phyloP scores from a whole-genome alignment of 2,797 vertebrate species.

The Hippocampus kuda region DNA sequence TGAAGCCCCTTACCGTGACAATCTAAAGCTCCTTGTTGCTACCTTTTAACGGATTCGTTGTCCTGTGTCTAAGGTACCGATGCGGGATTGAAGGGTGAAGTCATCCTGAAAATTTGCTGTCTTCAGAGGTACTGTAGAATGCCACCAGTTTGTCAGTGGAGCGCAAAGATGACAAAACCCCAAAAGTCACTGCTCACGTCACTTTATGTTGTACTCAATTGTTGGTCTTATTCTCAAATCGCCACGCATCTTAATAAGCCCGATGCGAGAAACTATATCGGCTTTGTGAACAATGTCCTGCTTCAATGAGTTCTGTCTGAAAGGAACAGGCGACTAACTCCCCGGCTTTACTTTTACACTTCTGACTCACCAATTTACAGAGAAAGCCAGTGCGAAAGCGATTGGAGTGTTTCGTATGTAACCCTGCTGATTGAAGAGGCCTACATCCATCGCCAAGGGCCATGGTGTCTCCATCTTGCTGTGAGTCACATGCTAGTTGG shows the following conservation, averaged over 20 bases:
- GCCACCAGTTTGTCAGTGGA: neutral
- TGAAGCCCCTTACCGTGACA: conserved; percentile 5
- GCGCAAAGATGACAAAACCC: too few relatives aligned
- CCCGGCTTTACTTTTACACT: neutral
- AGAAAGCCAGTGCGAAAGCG: neutral
- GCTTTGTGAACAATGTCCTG: neutral
- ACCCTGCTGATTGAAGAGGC: conserved; percentile 23
- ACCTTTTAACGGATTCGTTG: neutral
- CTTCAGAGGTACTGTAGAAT: neutral
- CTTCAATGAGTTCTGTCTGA: neutral
- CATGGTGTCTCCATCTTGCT: conserved; percentile 31
- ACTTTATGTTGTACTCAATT: conserved; percentile 2
- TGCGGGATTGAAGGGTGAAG: neutral
- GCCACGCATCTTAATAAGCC: neutral
- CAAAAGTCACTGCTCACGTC: neutral
- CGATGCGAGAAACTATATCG: neutral
- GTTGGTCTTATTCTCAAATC: neutral
- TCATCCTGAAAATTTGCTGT: neutral
- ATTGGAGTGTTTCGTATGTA: neutral
- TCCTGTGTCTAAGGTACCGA: neutral
- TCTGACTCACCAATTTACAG: conserved; percentile 1
- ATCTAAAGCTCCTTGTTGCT: neutral
- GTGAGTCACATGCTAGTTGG: conserved; percentile 26
- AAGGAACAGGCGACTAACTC: neutral
- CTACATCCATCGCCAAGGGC: conserved; percentile 33